These are phyloP conservation scores for Microcebus jonahi DNA, from an alignment of 2,113 vertebrate genomes.

Conservation along the genomic window DNA sequence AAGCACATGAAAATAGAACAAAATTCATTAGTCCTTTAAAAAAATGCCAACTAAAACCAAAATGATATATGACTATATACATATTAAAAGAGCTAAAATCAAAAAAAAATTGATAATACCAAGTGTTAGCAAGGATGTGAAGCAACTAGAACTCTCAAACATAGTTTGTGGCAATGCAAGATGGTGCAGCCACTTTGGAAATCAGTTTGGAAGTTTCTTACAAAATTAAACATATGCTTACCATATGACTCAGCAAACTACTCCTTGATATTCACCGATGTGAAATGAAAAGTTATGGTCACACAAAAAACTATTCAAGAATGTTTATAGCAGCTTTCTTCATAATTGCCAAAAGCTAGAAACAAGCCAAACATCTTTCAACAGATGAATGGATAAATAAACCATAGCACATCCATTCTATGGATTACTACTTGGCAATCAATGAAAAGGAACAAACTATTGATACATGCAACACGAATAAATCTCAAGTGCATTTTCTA, in stretches of 20 bases:
- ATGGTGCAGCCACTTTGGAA: neutral
- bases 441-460: neutral
- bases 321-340: neutral
- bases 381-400: neutral
- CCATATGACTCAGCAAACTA: neutral
- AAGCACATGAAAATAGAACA: slow-evolving; percentile 27
- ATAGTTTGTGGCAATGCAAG: neutral
- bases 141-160: neutral
- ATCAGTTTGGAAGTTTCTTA: neutral
- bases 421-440: neutral
- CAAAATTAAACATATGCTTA: neutral
- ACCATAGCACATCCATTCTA: neutral
- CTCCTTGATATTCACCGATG: neutral
- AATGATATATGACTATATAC: neutral
- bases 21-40: neutral
- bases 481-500: slow-evolving; percentile 14
- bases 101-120: neutral
- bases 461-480: neutral
- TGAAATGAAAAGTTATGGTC: neutral
- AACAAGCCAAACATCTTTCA: neutral
- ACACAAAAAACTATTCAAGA: neutral
- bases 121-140: neutral
- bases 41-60: neutral
- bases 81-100: neutral
- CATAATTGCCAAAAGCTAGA: neutral